Evolutionary conservation across 2,888 invertebrate species (phyloP), one percentile per base, ranked within the genome.

Genomic region (Andrena fulva): DNA sequence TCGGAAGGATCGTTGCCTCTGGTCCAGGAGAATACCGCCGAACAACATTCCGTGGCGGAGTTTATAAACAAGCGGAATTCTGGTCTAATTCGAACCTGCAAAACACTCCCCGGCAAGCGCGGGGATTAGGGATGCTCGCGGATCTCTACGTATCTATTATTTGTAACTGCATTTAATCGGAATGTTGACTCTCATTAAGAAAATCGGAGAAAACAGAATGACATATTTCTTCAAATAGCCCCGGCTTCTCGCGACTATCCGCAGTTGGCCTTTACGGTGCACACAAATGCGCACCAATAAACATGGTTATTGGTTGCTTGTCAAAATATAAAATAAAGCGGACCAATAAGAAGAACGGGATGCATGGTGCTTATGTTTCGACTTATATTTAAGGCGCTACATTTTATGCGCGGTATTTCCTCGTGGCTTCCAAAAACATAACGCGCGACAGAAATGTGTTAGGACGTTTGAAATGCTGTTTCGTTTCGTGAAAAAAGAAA

Each of bases 221-320:
- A 77, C 35, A 56, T 12, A 77, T 50, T 69, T 66, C 63, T 69
- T 69, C 72, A 73, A 82, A 82, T 69, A 69, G 76, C 68, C 76
- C 64, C 67, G 66, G 69, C 29, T 73, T 66, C 71, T 77, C 52
- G 12, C 10, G 8, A 66, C n/a, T 48, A 81, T 50, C 5, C n/a
- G 20, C 31, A 50, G 56, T 72, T 62, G 16, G 35, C 66, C 12
- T 31, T 80, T 33, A 68, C 63, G 35, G 56, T 54, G 31, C 48
- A 80, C 31, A 20, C 33, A 80, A 63, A 48, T 71, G 27, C 33
- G n/a, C 52, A 56, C 48, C 33, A 29, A 54, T 42, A 76, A 76
- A 56, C 67, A 78, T 63, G 48, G 12, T 68, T 75, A 78, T 76
- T 76, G 77, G 76, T 75, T n/a, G 31, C 42, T 75, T 75, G 35